These are phyloP conservation scores for rat (Rattus norvegicus) DNA, from an alignment of 2,113 vertebrate species.

Conservation along the genomic window DNA sequence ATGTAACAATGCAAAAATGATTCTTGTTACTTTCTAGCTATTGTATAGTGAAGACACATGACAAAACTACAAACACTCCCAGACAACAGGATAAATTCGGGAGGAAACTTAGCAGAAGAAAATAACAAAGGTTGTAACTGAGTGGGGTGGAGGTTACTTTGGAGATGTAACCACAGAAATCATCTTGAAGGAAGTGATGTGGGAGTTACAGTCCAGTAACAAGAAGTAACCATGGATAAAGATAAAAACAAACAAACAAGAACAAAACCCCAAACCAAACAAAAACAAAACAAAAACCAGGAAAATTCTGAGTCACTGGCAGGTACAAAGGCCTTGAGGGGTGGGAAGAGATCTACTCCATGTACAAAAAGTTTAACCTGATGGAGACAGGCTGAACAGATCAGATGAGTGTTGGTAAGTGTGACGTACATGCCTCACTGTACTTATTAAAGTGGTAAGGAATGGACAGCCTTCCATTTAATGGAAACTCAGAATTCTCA, in stretches of 20 bases:
- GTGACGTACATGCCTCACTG: not conserved
- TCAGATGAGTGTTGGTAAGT: not conserved
- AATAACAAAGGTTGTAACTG: not conserved
- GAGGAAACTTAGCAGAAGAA: not conserved
- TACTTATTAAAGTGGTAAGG: not conserved
- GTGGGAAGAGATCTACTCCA: not conserved
- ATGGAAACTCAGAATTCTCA: not conserved
- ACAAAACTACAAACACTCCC: not conserved
- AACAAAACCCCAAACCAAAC: too few relatives aligned
- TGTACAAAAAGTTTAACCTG: not conserved
- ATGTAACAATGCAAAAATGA: not conserved
- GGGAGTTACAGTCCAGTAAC: not conserved
- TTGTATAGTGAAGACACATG: not conserved
- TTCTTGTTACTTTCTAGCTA: not conserved
- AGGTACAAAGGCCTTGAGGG: not conserved
- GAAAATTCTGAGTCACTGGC: not conserved
- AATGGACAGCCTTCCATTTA: not conserved
- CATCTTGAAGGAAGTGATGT: not conserved
- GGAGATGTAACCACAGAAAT: not conserved
- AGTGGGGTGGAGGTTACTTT: not conserved
- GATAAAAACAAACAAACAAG: not conserved
- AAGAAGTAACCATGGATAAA: not conserved
- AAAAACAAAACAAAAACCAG: not conserved
- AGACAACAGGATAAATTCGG: not conserved
- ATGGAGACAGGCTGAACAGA: not conserved